Evolutionary conservation across 1,140 invertebrate genomes (phyloP), one percentile per base, ranked within the genome.

Genomic region (Adelges cooleyi): DNA sequence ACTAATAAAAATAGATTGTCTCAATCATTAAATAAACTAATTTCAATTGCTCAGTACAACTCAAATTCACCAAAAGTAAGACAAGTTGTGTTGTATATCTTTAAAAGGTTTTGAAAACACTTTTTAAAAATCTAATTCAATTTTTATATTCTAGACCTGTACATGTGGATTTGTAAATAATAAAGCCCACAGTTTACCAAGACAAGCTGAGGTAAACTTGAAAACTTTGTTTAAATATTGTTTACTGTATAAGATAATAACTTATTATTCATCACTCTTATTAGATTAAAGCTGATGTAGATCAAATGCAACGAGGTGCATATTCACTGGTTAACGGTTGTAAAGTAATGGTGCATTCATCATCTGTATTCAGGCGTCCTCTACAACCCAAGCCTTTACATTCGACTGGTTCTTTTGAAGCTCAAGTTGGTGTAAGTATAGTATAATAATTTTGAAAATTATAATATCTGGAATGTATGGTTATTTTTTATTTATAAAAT

Each of bases 351-450:
- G 42, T 33, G 44, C 42, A 62, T 33, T 42, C 56, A 48, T 29
- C 56, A 29, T 48, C 56, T 33, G 22, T 62, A 46, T 62, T 62
- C 15, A 48, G 56, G 22, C n/a, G 56, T 29, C 56, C 56, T 3
- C 22, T 62, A 25, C 56, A 62, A 13, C 42, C 40, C 9, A 62
- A 62, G 33, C 54, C 54, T 13, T 44, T 59, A 8, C 56, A 62
- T 52, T 66, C 65, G 0, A 53, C 77, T 40, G 76, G 79, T 69
- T 75, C 78, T 22, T 78, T 81, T 65, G 78, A 79, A 71, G 78
- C 76, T 51, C 79, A 82, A 72, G 72, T 81, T 66, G 80, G 80
- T 70, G 80, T 81, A 75, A 75, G 73, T 70, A 52, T 42, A 6
- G 36, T 42, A 23, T 20, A 13, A 9, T 56, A 67, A 40, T 50